phyloP scores from a whole-genome alignment of 2,797 vertebrate species.

The Sebastolobus alascanus region DNA sequence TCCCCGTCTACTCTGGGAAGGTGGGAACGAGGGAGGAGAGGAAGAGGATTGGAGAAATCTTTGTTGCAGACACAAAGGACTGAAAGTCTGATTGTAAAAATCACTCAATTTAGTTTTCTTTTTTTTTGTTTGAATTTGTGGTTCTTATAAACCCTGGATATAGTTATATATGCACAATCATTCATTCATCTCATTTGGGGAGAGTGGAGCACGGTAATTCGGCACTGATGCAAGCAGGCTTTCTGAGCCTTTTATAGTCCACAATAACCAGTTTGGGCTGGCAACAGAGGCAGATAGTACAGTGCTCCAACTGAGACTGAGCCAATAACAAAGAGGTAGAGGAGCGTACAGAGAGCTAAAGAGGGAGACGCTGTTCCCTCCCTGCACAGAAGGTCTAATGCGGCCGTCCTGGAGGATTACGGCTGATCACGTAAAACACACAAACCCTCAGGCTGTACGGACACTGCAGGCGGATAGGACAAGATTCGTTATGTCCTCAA shows the following conservation, averaged over 20 bases:
- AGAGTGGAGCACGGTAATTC: not conserved
- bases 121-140: not conserved
- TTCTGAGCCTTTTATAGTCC: not conserved
- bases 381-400: slow-evolving; percentile 17
- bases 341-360: not conserved
- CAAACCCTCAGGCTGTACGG: slow-evolving; percentile 13
- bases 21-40: not conserved
- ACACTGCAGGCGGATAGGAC: not conserved
- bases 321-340: slow-evolving; percentile 8
- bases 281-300: not conserved
- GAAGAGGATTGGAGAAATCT: not conserved
- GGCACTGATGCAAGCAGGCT: not conserved
- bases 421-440: slow-evolving; percentile 42
- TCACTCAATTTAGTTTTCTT: not conserved
- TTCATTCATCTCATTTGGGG: no score
- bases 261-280: not conserved
- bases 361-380: not conserved
- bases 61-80: not conserved
- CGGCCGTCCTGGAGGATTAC: not conserved
- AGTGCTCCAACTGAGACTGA: not conserved
- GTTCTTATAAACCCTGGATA: not conserved
- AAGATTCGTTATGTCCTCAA: slow-evolving; percentile 2
- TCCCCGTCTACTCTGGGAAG: not conserved
- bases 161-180: no score
- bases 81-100: not conserved